Base-by-base conservation (phyloP, 2,797 vertebrate genomes). In the Anabas testudineus region DNA sequence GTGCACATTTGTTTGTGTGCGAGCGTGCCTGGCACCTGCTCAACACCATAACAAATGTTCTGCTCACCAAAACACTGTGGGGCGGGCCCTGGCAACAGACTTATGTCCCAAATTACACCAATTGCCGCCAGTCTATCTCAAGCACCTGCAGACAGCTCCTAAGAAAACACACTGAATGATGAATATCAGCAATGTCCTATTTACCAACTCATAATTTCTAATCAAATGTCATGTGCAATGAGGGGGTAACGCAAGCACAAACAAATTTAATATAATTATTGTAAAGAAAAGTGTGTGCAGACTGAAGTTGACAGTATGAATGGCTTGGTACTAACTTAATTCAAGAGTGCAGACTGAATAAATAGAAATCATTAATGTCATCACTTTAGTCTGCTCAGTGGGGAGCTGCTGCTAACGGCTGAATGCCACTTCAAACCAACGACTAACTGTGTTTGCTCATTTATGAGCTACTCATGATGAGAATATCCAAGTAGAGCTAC, bases 41-140 rank as follows among this genome's bases (percentile, higher is more conserved):
- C 67, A 67, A 49, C 68, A 55, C 59, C 71, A 64, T 43, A 71
- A 70, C 66, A 32, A 63, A 53, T 67, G 67, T 70, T 68, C 55
- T 46, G 39, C 2, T 15, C 56, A 67, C 66, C 49, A 58, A 46
- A 61, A 55, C 7, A 1, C 67, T 28, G 45, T 28, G 51, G 67
- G 84, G 74, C 47, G 42, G 78, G 75, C 37, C 77, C 71, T 80
- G 68, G 73, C 78, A 71, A 61, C 68, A 48, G 39, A 67, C 18
- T 66, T 9, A 1, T 81, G 79, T 80, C 73, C 79, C 84, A 81
- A 78, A 86, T 83, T 80, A 84, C 56, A 28, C 60, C 30, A 64
- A 45, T 21, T 71, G 64, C 71, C 81, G 66, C 34, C 80, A 53
- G 71, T 39, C 26, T 43, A 71, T 42, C 66, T 59, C 10, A 1